These are phyloP conservation scores for Priocnemis perturbator DNA, from an alignment of 2,888 invertebrate genomes.

Conservation along the genomic window DNA sequence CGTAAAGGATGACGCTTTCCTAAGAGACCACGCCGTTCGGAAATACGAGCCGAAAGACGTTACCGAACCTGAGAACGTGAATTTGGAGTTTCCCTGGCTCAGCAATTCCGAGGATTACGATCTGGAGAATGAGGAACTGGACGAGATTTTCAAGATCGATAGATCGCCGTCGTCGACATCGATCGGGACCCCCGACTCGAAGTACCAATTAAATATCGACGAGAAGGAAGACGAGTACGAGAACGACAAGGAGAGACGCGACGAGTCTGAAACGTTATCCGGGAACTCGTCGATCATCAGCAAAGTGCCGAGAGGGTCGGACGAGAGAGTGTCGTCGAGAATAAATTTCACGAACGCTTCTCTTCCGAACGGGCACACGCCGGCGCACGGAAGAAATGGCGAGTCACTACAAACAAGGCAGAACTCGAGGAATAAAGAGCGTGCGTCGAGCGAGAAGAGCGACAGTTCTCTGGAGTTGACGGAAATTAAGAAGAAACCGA, in stretches of 20 bases:
- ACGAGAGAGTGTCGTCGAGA: conserved; percentile 7
- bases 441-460: no score
- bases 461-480: no score
- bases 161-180: neutral
- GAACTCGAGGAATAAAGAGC: no score
- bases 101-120: no score
- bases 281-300: conserved; percentile 1
- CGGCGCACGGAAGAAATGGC: no score
- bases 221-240: neutral
- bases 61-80: no score
- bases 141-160: neutral
- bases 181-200: neutral
- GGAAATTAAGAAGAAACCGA: no score
- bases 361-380: neutral
- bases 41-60: no score
- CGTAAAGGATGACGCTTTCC: no score
- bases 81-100: no score
- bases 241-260: neutral
- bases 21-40: no score
- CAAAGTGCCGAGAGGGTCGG: neutral
- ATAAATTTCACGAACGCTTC: conserved; percentile 1
- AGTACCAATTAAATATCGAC: neutral
- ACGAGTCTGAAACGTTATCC: neutral
- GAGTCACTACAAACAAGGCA: no score
- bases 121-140: neutral